Conservation (phyloP, 2,888 invertebrate species). For the Ferdinandea cuprea region DNA sequence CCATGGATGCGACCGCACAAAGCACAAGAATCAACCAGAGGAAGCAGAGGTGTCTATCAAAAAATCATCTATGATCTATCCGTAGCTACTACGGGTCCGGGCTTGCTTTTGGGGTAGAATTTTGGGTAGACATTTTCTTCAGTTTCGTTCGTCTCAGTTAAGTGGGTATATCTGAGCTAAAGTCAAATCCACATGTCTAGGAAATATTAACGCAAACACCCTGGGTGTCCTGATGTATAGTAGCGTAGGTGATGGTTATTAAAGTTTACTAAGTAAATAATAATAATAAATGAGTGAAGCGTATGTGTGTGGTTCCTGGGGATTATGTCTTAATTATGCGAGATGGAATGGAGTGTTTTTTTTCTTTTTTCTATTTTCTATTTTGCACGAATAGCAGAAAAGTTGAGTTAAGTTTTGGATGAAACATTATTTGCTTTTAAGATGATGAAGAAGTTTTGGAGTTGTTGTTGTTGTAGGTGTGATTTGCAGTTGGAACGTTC, state of each 20-base stretch:
- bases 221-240: conserved; percentile 13
- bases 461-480: no score
- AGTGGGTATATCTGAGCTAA: neutral
- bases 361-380: conserved; percentile 1
- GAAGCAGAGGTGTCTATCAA: conserved; percentile 68
- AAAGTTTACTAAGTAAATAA: conserved; percentile 64
- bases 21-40: conserved; percentile 8
- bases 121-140: conserved; percentile 35
- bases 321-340: conserved; percentile 20
- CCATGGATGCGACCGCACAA: conserved; percentile 25
- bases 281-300: conserved; percentile 54
- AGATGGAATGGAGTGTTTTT: neutral
- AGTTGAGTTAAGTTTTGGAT: neutral
- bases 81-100: conserved; percentile 14
- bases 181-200: neutral
- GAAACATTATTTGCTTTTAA: neutral
- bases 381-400: no score
- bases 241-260: conserved; percentile 54
- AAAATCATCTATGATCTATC: conserved; percentile 51
- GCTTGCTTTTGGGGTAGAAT: no score
- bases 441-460: no score
- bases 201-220: conserved; percentile 22
- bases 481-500: no score
- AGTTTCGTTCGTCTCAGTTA: neutral
- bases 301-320: conserved; percentile 17